These are phyloP conservation scores for Eupelmus urozonus DNA, from an alignment of 2,888 invertebrate genomes.

Conservation along the genomic window DNA sequence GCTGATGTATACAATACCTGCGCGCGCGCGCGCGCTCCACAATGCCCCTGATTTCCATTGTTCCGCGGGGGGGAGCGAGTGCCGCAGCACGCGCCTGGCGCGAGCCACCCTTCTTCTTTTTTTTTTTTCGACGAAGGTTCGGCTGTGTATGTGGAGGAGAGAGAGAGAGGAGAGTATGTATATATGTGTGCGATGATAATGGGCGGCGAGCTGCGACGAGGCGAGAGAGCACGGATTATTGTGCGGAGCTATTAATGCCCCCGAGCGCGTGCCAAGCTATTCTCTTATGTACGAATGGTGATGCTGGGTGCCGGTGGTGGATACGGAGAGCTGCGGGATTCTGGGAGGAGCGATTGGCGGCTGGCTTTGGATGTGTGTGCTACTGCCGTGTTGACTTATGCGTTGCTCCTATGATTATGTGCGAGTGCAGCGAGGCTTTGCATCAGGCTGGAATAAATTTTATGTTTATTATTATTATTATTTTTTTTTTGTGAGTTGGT, in stretches of 20 bases:
- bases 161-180: too few species aligned
- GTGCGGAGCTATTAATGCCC: constrained; percentile 36
- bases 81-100: constrained; percentile 55
- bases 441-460: too few species aligned
- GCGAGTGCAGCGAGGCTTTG: background rate
- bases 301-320: background rate
- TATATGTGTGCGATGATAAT: constrained; percentile 56
- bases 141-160: background rate
- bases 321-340: background rate
- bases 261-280: constrained; percentile 25
- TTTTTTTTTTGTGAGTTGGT: too few species aligned
- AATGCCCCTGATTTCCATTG: constrained; percentile 14
- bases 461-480: too few species aligned
- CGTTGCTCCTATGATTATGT: background rate
- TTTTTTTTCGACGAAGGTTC: background rate
- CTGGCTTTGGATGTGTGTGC: background rate
- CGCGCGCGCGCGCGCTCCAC: constrained; percentile 67
- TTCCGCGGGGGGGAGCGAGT: background rate
- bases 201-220: too few species aligned
- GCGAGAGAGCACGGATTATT: constrained; percentile 14
- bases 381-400: background rate
- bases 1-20: constrained; percentile 76
- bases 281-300: background rate
- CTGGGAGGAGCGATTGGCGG: background rate
- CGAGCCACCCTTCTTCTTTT: constrained; percentile 52